Conservation (phyloP, 2,888 invertebrate species). For the Ellobium chinense region DNA sequence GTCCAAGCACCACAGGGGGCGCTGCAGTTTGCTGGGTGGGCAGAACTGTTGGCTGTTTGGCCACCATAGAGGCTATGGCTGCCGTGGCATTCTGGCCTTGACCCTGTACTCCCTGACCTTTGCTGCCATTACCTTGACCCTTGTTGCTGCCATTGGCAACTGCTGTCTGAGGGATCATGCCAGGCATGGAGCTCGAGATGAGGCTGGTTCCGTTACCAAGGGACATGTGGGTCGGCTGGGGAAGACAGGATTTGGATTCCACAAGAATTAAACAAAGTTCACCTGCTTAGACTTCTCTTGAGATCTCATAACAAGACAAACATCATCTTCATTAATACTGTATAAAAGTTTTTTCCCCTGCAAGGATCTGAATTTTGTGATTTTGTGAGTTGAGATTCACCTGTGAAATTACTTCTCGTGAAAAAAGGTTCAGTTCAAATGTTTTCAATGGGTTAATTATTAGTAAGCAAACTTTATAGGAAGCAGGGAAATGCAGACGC, state of each 20-base stretch:
- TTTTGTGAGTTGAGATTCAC: too few species aligned
- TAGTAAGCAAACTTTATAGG: too few species aligned
- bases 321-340: too few species aligned
- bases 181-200: slow-evolving; percentile 52
- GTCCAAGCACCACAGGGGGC: slow-evolving; percentile 66
- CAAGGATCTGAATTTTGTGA: too few species aligned
- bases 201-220: slow-evolving; percentile 51
- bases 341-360: too few species aligned
- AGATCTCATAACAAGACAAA: too few species aligned
- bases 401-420: too few species aligned
- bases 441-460: too few species aligned
- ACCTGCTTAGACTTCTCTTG: too few species aligned
- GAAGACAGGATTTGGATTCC: not conserved
- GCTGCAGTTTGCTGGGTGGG: slow-evolving; percentile 65
- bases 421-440: too few species aligned
- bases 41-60: slow-evolving; percentile 59
- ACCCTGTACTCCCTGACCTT: slow-evolving; percentile 39
- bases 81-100: slow-evolving; percentile 48
- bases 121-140: slow-evolving; percentile 45
- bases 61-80: slow-evolving; percentile 67
- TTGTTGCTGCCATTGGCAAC: slow-evolving; percentile 51
- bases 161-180: slow-evolving; percentile 50
- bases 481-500: too few species aligned
- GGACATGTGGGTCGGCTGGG: slow-evolving; percentile 54
- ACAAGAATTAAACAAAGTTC: not conserved